Evolutionary conservation across 2,888 invertebrate genomes (phyloP), one percentile per base, ranked within the genome.

Genomic region (Steinernema carpocapsae): DNA sequence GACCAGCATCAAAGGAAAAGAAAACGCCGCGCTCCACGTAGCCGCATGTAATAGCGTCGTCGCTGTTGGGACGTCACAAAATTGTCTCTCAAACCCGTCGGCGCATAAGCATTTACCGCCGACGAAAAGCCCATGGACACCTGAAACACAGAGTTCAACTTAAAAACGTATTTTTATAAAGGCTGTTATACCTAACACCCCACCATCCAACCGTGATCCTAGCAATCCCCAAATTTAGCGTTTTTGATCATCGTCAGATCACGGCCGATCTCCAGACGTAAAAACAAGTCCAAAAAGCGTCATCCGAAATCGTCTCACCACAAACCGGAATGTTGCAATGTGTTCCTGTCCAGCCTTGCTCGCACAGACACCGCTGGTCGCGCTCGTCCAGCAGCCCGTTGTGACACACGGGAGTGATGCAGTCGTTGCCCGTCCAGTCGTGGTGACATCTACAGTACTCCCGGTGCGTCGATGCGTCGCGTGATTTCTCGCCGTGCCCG

Each of bases 231-330:
- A n/a, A n/a, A n/a, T n/a, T n/a, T n/a, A n/a, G n/a, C n/a, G n/a
- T n/a, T n/a, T n/a, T n/a, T n/a, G n/a, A n/a, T n/a, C n/a, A n/a
- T n/a, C n/a, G n/a, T n/a, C n/a, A n/a, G n/a, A n/a, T n/a, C n/a
- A n/a, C n/a, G n/a, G n/a, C n/a, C n/a, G n/a, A n/a, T n/a, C n/a
- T n/a, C n/a, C n/a, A n/a, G n/a, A n/a, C n/a, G n/a, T n/a, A n/a
- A n/a, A n/a, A n/a, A n/a, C n/a, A n/a, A n/a, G n/a, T n/a, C n/a
- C n/a, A n/a, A n/a, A n/a, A n/a, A n/a, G n/a, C n/a, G n/a, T n/a
- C n/a, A n/a, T n/a, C n/a, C n/a, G n/a, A n/a, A n/a, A n/a, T n/a
- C 56, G 56, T 56, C 56, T 56, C 56, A 56, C 56, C 56, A 56
- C 56, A 56, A 56, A 56, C 56, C 56, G 56, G 56, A 56, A 56